phyloP scores from a whole-genome alignment of 2,797 vertebrate genomes.

The Enteromius radiatus region DNA sequence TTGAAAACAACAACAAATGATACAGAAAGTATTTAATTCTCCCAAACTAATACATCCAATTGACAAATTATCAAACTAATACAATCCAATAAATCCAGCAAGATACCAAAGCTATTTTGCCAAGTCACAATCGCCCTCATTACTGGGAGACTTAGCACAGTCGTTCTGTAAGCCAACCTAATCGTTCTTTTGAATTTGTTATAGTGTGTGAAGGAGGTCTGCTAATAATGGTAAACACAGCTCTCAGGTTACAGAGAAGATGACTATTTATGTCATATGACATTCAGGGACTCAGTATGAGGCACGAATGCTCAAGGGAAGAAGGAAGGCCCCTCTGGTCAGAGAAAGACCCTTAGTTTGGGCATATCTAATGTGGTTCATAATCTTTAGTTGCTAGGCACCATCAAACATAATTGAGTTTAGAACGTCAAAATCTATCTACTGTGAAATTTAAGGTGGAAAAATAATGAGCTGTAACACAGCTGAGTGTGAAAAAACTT shows the following conservation, averaged over 20 bases:
- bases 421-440: constrained; percentile 4
- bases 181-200: constrained; percentile 41
- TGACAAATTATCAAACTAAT: neutral
- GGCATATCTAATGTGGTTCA: constrained; percentile 14
- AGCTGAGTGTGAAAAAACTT: neutral
- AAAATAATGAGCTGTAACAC: neutral
- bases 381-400: constrained; percentile 29
- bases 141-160: neutral
- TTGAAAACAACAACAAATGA: neutral
- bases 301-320: constrained; percentile 31
- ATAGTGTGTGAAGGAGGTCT: constrained; percentile 36
- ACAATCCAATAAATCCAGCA: neutral
- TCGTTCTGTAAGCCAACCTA: constrained; percentile 1
- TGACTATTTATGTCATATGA: constrained; percentile 47
- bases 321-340: constrained; percentile 2
- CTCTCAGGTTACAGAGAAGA: constrained; percentile 55
- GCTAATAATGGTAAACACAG: constrained; percentile 54
- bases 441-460: neutral
- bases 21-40: neutral
- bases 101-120: neutral
- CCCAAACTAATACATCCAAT: neutral
- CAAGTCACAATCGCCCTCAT: neutral
- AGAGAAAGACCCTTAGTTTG: constrained; percentile 9
- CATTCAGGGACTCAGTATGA: constrained; percentile 33
- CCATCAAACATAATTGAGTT: constrained; percentile 36